Conservation (phyloP, 2,113 vertebrate species). For the Barnardius zonarius region DNA sequence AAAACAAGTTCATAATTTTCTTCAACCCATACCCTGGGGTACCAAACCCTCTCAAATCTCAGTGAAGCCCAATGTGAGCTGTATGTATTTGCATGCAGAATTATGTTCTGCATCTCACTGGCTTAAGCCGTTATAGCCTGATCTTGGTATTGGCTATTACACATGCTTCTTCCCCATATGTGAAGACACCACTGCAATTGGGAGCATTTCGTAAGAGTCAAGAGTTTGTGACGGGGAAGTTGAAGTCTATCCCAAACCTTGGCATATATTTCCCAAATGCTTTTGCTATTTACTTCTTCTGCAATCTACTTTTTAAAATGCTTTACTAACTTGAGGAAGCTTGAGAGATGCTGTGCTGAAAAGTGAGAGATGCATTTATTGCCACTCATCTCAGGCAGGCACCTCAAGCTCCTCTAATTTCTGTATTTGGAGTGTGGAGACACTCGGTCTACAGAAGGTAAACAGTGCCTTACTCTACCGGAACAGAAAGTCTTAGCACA, state of each 20-base stretch:
- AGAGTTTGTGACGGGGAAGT: neutral
- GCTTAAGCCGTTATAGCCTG: neutral
- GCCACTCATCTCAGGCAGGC: neutral
- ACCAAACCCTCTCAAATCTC: neutral
- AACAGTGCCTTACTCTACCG: neutral
- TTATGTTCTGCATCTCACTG: neutral
- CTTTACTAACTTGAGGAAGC: neutral
- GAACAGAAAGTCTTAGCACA: neutral
- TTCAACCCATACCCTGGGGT: neutral
- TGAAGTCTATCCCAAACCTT: neutral
- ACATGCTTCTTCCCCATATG: neutral
- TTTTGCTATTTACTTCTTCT: neutral
- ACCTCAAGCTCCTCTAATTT: neutral
- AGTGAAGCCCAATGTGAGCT: neutral
- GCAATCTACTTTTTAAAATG: neutral
- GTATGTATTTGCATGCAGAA: neutral
- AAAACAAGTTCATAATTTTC: neutral
- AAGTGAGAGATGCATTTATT: neutral
- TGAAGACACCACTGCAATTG: neutral
- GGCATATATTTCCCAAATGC: neutral
- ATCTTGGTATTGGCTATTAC: neutral
- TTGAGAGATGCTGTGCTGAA: neutral
- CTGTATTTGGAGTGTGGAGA: neutral
- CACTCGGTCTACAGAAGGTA: neutral
- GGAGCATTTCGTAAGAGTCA: neutral